Evolutionary conservation across 1,140 invertebrate species (phyloP), one percentile per base, ranked within the genome.

Genomic region (Halesus radiatus): DNA sequence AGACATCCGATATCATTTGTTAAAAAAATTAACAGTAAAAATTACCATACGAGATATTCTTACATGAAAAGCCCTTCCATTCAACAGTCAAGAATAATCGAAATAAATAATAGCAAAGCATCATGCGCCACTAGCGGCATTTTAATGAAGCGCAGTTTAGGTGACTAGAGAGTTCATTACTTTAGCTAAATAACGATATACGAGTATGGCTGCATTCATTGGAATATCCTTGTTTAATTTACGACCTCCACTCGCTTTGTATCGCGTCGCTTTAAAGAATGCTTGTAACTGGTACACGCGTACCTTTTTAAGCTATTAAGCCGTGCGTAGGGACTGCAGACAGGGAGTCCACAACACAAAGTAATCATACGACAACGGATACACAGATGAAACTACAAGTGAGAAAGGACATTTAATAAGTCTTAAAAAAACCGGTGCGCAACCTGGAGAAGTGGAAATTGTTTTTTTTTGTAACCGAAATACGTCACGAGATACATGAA

Each of bases 211-310:
- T 53, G 52, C 50, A 23, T 56, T 54, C 70, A 54, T 54, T 16
- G 50, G 32, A 74, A 74, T 54, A 74, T 74, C 20, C 23, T 56
- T 74, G 15, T 29, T 74, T 74, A 74, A 74, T 74, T 54, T 74
- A 53, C 70, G 70, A 74, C 70, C 26, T 74, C 50, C 50, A 53
- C 37, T 70, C 50, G 50, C 53, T 74, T 74, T 74, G 70, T 74
- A 23, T 26, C 4, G 52, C 53, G 15, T 56, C 50, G 70, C 70
- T 54, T 53, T 26, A 56, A 54, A 26, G 70, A 54, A 26, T 74
- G 70, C 37, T 22, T 37, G 23, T 23, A 64, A 23, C 13, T 23
- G 18, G 60, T 70, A 70, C 37, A 8, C 37, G n/a, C 37, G 37
- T 45, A 68, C 32, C 60, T 23, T 64, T 16, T 2, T 64, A 16